Conservation (phyloP, 37 sponge, comb jelly and placozoan species). For the Chondrosia reniformis region DNA sequence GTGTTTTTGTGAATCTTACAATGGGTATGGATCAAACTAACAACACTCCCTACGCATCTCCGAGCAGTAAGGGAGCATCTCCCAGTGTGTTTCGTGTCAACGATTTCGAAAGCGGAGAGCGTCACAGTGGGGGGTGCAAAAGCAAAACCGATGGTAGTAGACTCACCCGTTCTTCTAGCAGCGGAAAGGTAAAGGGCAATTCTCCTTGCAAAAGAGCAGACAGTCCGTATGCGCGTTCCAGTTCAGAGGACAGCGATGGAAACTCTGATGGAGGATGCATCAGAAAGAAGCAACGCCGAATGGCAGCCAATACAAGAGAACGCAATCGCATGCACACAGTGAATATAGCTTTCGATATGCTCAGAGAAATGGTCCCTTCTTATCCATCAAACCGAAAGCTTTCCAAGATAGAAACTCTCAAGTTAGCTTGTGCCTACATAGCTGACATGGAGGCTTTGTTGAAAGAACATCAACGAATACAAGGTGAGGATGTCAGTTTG, state of each 20-base stretch:
- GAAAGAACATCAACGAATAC: slow-evolving; percentile 35
- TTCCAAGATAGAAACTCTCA: slow-evolving; percentile 90
- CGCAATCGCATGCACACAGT: slow-evolving; percentile 89
- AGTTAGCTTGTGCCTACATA: slow-evolving; percentile 83
- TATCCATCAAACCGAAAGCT: slow-evolving; percentile 89
- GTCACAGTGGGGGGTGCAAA: slow-evolving; percentile 14
- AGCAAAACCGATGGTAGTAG: background rate
- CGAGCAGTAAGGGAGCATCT: background rate
- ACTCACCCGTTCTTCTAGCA: background rate
- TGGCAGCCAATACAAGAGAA: slow-evolving; percentile 81
- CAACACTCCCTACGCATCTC: background rate
- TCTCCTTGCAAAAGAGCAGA: background rate
- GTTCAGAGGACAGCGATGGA: slow-evolving; percentile 37
- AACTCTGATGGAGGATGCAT: too few species aligned
- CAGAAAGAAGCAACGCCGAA: slow-evolving; percentile 39
- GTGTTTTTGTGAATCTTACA: too few species aligned
- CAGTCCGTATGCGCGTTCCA: slow-evolving; percentile 13
- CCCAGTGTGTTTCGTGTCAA: background rate
- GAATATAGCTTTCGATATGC: slow-evolving; percentile 85
- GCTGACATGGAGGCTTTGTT: slow-evolving; percentile 63
- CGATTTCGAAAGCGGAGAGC: background rate
- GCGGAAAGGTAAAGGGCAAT: slow-evolving; percentile 8
- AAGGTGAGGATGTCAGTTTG: slow-evolving; percentile 39
- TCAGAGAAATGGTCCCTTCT: slow-evolving; percentile 80
- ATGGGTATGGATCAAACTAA: slow-evolving; percentile 21